These are phyloP conservation scores for Drosophila bocqueti DNA, from an alignment of 1,140 invertebrate genomes.

Conservation along the genomic window DNA sequence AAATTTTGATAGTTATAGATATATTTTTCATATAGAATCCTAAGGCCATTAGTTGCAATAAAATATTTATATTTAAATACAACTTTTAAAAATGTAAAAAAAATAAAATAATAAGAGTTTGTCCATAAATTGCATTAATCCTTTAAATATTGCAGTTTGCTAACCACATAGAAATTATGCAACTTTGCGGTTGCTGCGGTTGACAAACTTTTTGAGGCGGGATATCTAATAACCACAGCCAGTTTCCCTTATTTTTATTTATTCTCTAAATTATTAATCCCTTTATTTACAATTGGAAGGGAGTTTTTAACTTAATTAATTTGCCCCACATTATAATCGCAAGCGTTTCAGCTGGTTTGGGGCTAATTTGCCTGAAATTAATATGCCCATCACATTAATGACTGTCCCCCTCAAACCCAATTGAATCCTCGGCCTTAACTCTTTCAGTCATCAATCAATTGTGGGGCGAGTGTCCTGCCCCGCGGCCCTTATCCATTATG, in stretches of 20 bases:
- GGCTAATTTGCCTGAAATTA: constrained; percentile 46
- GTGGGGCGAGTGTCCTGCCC: constrained; percentile 33
- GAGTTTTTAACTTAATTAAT: constrained; percentile 44
- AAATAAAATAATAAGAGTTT: neutral
- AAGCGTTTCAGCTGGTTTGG: constrained; percentile 13
- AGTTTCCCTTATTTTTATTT: constrained; percentile 13
- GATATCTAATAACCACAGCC: constrained; percentile 23
- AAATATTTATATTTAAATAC: neutral
- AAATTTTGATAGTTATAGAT: neutral
- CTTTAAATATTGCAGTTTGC: constrained; percentile 13
- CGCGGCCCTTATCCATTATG: constrained; percentile 32
- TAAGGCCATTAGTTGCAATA: no score
- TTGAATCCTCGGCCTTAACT: constrained; percentile 44
- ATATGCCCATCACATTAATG: constrained; percentile 58
- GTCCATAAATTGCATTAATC: constrained; percentile 20
- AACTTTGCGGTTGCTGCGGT: constrained; percentile 35
- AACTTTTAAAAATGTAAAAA: neutral
- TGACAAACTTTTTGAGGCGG: constrained; percentile 35
- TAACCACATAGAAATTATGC: constrained; percentile 37
- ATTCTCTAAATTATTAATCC: constrained; percentile 30
- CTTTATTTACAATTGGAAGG: neutral
- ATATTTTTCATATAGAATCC: neutral
- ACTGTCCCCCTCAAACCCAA: constrained; percentile 33
- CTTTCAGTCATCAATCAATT: constrained; percentile 49
- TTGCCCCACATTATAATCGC: constrained; percentile 16